Evolutionary conservation across 2,888 invertebrate species (phyloP).

Genomic region (Anorthoa munda): DNA sequence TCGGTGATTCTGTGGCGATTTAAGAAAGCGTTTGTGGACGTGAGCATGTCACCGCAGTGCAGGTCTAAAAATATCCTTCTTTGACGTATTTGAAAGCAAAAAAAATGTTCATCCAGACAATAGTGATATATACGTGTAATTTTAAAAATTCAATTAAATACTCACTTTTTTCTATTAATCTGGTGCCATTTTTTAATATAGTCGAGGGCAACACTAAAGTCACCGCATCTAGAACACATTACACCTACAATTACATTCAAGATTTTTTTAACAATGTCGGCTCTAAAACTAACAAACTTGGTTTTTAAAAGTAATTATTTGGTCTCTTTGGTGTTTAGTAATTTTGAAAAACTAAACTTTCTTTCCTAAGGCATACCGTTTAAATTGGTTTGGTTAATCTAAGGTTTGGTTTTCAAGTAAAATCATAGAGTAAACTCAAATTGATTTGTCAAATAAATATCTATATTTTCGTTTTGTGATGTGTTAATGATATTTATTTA

Average conservation of each 20-base stretch:
- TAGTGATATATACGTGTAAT: no score
- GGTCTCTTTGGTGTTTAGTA: conserved; percentile 28
- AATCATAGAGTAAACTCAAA: conserved; percentile 68
- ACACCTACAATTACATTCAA: background rate
- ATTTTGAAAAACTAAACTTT: conserved; percentile 16
- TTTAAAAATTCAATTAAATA: no score
- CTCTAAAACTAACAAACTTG: background rate
- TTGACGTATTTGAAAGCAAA: no score
- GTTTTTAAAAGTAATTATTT: conserved; percentile 5
- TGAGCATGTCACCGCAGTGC: no score
- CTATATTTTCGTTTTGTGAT: conserved; percentile 69
- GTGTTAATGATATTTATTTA: conserved; percentile 69
- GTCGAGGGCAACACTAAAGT: no score
- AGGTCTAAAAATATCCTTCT: no score
- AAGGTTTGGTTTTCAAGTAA: conserved; percentile 51
- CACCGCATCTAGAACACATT: no score
- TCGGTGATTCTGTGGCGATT: no score
- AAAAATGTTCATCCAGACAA: no score
- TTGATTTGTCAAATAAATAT: conserved; percentile 75
- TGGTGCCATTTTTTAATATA: no score
- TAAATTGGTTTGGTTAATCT: background rate
- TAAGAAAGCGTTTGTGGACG: no score
- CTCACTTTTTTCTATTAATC: no score
- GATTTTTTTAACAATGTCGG: conserved; percentile 1
- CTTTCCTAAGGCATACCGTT: fast-evolving